phyloP scores from a whole-genome alignment of 2,797 vertebrate species.

The Myotis daubentonii region DNA sequence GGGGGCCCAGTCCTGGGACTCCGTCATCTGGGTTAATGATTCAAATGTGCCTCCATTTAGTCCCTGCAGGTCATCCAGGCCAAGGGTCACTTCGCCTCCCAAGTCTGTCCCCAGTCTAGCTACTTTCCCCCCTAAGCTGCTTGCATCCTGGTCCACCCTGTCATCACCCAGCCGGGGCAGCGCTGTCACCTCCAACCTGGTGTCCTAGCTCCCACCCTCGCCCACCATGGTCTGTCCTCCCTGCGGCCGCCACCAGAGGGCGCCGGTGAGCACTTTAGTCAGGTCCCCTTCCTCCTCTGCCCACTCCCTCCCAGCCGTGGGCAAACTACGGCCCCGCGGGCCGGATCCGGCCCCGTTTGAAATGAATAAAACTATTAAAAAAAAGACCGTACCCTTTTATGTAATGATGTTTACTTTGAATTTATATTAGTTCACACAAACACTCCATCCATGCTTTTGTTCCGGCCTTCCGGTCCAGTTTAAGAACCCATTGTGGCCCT shows the following conservation, averaged over 20 bases:
- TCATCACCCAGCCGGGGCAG: not conserved
- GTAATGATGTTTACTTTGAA: no score
- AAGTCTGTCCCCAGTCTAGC: not conserved
- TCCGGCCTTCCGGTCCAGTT: no score
- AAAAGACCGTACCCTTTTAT: no score
- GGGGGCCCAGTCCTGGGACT: not conserved
- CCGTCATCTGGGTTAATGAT: not conserved
- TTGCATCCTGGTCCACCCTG: no score
- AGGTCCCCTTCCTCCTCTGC: not conserved
- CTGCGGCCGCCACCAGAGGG: not conserved
- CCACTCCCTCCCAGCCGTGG: not conserved
- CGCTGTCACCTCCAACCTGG: no score
- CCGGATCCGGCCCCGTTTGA: no score
- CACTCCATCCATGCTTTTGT: no score
- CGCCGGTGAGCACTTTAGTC: not conserved
- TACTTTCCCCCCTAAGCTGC: not conserved
- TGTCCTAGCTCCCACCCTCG: not conserved
- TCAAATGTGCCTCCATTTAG: not conserved
- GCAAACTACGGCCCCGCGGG: no score
- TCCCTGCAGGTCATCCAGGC: not conserved
- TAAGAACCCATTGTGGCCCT: no score
- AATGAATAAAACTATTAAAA: no score
- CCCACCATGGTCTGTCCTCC: no score
- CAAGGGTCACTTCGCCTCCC: not conserved
- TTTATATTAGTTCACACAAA: no score